phyloP scores from a whole-genome alignment of 2,888 invertebrate species.

The Bembecia ichneumoniformis region DNA sequence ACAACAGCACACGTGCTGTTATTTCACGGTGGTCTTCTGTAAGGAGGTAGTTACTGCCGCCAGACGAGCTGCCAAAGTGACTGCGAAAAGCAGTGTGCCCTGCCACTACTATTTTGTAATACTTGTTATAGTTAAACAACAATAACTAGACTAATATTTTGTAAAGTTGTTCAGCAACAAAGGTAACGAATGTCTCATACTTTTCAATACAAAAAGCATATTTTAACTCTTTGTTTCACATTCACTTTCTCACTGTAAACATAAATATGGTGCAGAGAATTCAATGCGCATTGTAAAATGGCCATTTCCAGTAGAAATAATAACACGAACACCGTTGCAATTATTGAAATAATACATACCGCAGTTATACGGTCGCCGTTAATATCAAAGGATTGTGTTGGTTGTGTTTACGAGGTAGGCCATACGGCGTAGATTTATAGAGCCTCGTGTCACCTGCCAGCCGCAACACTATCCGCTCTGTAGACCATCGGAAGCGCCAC shows the following conservation, averaged over 20 bases:
- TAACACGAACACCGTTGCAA: slow-evolving; percentile 9
- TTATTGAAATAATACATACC: slow-evolving; percentile 32
- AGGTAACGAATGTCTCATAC: neutral
- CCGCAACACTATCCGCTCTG: slow-evolving; percentile 48
- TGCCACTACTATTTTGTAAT: too few species aligned
- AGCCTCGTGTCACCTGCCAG: slow-evolving; percentile 56
- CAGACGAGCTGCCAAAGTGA: too few species aligned
- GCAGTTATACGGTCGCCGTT: slow-evolving; percentile 41
- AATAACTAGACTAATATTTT: too few species aligned
- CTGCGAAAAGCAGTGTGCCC: too few species aligned
- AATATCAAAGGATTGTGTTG: slow-evolving; percentile 43
- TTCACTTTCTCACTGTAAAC: neutral
- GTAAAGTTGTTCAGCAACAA: too few species aligned
- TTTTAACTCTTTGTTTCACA: neutral
- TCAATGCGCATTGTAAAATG: neutral
- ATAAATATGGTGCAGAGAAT: neutral
- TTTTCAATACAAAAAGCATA: neutral
- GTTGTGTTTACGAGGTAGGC: slow-evolving; percentile 42
- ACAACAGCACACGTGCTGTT: too few species aligned
- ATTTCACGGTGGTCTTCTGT: too few species aligned
- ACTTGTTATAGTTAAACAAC: too few species aligned
- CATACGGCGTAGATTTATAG: slow-evolving; percentile 51
- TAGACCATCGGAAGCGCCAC: slow-evolving; percentile 22
- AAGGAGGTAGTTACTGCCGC: too few species aligned
- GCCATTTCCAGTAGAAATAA: neutral